Evolutionary conservation across 2,113 vertebrate genomes (phyloP).

Genomic region (Natator depressus): DNA sequence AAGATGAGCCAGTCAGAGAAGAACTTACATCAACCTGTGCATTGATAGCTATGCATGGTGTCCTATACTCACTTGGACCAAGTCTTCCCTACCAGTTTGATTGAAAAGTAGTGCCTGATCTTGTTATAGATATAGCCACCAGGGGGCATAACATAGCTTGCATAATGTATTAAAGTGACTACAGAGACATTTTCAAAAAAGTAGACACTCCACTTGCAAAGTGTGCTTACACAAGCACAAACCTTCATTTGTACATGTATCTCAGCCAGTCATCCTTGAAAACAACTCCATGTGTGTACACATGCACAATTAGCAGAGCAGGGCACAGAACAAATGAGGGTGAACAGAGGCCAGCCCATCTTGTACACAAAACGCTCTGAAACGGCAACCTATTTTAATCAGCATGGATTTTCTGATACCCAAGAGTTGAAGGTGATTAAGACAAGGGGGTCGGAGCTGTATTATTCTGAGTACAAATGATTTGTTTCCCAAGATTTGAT

Average conservation of each 20-base stretch:
- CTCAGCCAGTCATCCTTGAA: neutral
- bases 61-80: neutral
- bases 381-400: neutral
- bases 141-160: neutral
- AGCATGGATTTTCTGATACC: neutral
- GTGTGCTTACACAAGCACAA: neutral
- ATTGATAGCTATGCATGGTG: neutral
- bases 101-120: neutral
- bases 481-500: neutral
- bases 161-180: neutral
- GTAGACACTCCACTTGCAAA: neutral
- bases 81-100: neutral
- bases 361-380: neutral
- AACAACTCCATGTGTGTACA: neutral
- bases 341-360: neutral
- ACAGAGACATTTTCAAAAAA: neutral
- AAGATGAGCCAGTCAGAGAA: neutral
- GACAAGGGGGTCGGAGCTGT: neutral
- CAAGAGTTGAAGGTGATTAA: neutral
- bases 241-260: neutral
- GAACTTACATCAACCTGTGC: neutral
- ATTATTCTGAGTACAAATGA: neutral
- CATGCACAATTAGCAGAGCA: neutral
- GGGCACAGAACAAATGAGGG: neutral
- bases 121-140: neutral